Evolutionary conservation across 2,797 vertebrate species (phyloP), one percentile per base, ranked within the genome.

Genomic region (Carapus acus): DNA sequence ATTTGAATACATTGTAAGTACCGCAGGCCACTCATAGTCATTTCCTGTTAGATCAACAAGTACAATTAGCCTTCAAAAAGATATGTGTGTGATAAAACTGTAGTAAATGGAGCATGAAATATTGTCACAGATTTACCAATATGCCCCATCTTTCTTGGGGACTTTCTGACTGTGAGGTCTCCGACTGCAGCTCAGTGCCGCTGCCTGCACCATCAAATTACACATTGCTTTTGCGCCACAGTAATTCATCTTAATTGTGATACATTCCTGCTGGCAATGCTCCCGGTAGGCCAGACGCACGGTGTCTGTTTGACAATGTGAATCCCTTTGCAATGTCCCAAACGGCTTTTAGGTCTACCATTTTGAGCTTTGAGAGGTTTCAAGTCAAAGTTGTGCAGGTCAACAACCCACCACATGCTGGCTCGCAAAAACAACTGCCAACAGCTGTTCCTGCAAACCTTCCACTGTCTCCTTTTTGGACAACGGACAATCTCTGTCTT

Each of bases 1-100:
- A 67, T 52, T 65, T 77, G 67, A 39, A 14, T 14, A 29, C 52
- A 20, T 41, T 14, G 29, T 52, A 82, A 87, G 91, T 95, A 94
- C 91, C 91, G 81, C 74, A 76, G 71, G 38, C 43, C 51, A 65
- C 64, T 49, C n/a, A 15, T 58, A 45, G 59, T 65, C 54, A 48
- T 52, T 76, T 29, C 61, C 65, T 18, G 43, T 37, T 48, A 63
- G 33, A 54, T 51, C 43, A 74, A 62, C 23, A 46, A 13, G 24
- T 27, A 27, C 33, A 21, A 49, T 41, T 37, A 50, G 9, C 56
- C 24, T 58, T 49, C 23, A 42, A 54, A 69, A 49, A 48, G 49
- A 50, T 57, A 49, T 61, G 62, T 72, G 65, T 42, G 40, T 54
- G 60, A 31, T 49, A 43, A 67, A 27, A 53, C 45, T 13, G 19